These are phyloP conservation scores for Ciconia nigra DNA, from an alignment of 2,797 vertebrate species.

Conservation along the genomic window DNA sequence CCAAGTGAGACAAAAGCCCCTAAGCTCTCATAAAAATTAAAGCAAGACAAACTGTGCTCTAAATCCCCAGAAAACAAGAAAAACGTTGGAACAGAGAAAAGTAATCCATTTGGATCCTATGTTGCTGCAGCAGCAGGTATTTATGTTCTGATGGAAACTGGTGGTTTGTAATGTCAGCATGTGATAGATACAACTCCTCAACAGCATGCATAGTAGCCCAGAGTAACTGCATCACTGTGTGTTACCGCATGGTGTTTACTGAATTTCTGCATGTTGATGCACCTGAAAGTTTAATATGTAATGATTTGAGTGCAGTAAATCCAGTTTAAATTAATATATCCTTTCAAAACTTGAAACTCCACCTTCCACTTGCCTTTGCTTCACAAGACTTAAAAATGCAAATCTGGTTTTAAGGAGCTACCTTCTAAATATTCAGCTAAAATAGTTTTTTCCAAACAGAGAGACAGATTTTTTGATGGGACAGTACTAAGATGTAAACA, in stretches of 20 bases:
- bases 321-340: not conserved
- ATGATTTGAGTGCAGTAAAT: not conserved
- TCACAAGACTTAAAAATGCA: not conserved
- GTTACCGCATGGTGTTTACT: not conserved
- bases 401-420: not conserved
- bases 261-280: not conserved
- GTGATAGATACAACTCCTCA: not conserved
- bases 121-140: not conserved
- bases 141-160: not conserved
- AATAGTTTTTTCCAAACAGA: not conserved
- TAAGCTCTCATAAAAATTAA: constrained; percentile 41
- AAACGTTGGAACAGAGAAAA: not conserved
- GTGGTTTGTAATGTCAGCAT: not conserved
- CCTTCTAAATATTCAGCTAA: not conserved
- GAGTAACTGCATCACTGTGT: not conserved
- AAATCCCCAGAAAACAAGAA: constrained; percentile 29
- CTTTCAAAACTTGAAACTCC: not conserved
- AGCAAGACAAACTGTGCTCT: constrained; percentile 29
- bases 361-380: not conserved
- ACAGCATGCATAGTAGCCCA: not conserved
- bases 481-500: not conserved
- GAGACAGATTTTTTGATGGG: not conserved
- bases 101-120: not conserved
- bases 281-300: not conserved
- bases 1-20: not conserved